phyloP scores from a whole-genome alignment of 2,113 vertebrate genomes.

The Toxotes chatareus region DNA sequence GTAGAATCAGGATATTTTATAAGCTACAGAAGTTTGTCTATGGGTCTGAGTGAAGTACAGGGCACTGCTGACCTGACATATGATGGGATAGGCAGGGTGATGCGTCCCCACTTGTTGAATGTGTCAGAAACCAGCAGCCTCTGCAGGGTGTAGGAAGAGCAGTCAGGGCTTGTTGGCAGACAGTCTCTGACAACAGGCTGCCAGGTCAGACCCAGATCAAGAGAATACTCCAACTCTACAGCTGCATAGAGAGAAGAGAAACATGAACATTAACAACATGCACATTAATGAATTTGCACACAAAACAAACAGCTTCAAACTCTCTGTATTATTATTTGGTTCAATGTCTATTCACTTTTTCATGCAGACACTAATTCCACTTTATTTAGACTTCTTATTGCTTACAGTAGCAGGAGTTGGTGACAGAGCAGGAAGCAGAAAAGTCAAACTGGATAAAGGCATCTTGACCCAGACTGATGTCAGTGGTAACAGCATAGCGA shows the following conservation, averaged over 20 bases:
- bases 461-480: constrained; percentile 94
- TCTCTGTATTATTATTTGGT: neutral
- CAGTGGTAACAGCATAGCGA: constrained; percentile 95
- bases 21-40: neutral
- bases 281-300: neutral
- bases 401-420: constrained; percentile 97
- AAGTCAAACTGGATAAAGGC: constrained; percentile 98
- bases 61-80: constrained; percentile 89
- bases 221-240: constrained; percentile 95
- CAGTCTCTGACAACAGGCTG: constrained; percentile 93
- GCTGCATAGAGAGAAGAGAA: constrained; percentile 79
- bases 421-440: constrained; percentile 97
- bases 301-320: neutral
- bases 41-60: neutral
- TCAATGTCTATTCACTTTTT: neutral
- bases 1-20: neutral
- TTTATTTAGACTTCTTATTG: neutral
- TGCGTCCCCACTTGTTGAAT: constrained; percentile 97
- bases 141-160: constrained; percentile 93
- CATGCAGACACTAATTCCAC: neutral
- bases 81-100: constrained; percentile 92
- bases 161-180: constrained; percentile 94
- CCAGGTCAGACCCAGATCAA: constrained; percentile 95
- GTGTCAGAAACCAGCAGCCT: constrained; percentile 94
- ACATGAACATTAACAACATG: neutral